phyloP scores from a whole-genome alignment of 2,888 invertebrate species.

The Parochlus steinenii region DNA sequence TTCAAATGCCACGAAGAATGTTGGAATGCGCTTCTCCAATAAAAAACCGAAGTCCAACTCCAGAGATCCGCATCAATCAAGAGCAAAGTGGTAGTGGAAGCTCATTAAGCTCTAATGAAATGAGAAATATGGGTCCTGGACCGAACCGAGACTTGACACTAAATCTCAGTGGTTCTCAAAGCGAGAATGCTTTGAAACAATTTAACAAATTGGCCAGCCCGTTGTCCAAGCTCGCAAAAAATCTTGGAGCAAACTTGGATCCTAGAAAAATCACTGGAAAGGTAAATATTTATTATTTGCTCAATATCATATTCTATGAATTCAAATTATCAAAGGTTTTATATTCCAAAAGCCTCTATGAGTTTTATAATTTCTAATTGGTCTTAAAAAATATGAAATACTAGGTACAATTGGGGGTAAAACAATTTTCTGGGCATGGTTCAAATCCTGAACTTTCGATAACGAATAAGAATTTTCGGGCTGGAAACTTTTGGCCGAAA shows the following conservation, averaged over 20 bases:
- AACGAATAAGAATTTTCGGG: no score
- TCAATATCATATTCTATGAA: no score
- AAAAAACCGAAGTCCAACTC: constrained; percentile 35
- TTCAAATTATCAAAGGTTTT: no score
- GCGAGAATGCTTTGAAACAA: constrained; percentile 59
- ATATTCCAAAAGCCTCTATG: no score
- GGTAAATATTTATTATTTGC: no score
- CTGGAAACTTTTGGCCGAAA: no score
- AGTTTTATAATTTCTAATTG: no score
- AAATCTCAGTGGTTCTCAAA: constrained; percentile 60
- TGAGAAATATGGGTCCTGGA: constrained; percentile 2
- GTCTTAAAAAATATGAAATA: no score
- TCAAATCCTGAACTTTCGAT: no score
- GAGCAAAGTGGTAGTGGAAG: neutral
- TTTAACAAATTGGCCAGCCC: constrained; percentile 53
- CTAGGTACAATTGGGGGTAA: no score
- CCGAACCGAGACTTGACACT: constrained; percentile 38
- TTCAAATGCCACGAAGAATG: constrained; percentile 26
- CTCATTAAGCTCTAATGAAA: constrained; percentile 24
- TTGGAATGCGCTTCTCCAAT: constrained; percentile 25
- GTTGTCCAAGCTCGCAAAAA: constrained; percentile 69
- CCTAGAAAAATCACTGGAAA: constrained; percentile 48
- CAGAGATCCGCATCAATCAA: constrained; percentile 33
- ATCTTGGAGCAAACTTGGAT: constrained; percentile 68
- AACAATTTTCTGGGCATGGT: no score